These are phyloP conservation scores for Uropetala carovei DNA, from an alignment of 2,888 invertebrate genomes.

Conservation along the genomic window DNA sequence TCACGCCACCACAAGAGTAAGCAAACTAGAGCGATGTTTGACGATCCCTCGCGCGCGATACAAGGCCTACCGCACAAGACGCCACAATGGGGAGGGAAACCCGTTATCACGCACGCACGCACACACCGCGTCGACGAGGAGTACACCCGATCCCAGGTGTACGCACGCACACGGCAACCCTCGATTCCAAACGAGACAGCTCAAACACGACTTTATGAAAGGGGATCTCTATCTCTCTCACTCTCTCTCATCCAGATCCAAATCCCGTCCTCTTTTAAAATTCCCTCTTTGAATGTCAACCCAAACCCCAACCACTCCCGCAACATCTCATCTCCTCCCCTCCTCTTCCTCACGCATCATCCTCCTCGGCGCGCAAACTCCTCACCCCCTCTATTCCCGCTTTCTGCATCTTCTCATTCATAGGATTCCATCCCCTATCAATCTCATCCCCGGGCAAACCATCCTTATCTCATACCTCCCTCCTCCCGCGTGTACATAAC, in stretches of 20 bases:
- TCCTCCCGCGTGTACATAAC: too few species aligned
- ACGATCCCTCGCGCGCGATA: not conserved
- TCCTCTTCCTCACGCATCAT: not conserved
- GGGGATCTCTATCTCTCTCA: not conserved
- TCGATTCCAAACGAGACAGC: not conserved
- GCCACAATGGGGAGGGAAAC: not conserved
- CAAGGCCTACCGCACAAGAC: not conserved
- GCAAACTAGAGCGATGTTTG: not conserved
- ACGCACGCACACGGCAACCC: not conserved
- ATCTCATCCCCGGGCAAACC: not conserved
- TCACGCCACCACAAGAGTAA: not conserved
- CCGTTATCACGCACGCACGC: not conserved
- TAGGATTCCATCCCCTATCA: not conserved
- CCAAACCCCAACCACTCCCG: not conserved
- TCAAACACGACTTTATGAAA: conserved; percentile 16
- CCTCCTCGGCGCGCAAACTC: not conserved
- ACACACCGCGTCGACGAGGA: not conserved
- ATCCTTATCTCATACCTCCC: too few species aligned
- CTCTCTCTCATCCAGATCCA: not conserved
- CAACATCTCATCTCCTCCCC: not conserved
- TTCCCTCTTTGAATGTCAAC: conserved; percentile 15
- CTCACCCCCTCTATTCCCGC: too few species aligned
- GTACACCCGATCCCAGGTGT: not conserved
- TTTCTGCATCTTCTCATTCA: not conserved
- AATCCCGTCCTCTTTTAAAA: conserved; percentile 47